phyloP scores from a whole-genome alignment of 2,797 vertebrate genomes.

The Diglossa cyanea region DNA sequence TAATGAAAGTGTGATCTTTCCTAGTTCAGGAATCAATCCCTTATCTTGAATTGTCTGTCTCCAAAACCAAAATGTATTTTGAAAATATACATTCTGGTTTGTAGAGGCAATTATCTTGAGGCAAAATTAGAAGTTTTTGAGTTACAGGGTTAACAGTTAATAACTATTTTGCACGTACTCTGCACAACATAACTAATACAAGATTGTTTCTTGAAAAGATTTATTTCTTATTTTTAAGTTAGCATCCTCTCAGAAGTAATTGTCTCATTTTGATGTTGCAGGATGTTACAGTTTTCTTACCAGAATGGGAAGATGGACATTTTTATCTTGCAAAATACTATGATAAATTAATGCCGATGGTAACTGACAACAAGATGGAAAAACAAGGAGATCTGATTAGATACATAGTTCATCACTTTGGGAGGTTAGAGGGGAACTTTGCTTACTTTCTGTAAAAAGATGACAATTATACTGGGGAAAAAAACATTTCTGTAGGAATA shows the following conservation, averaged over 20 bases:
- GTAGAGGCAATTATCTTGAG: neutral
- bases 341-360: conserved; percentile 97
- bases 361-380: conserved; percentile 98
- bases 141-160: neutral
- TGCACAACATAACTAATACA: neutral
- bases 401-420: conserved; percentile 94
- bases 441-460: neutral
- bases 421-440: conserved; percentile 81
- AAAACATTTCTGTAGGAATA: neutral
- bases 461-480: neutral
- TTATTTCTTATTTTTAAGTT: neutral
- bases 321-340: conserved; percentile 98
- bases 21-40: neutral
- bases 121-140: neutral
- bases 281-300: conserved; percentile 91
- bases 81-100: neutral
- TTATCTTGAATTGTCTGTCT: neutral
- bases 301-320: conserved; percentile 99
- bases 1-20: neutral
- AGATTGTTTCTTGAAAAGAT: neutral
- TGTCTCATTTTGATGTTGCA: conserved; percentile 49
- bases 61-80: neutral
- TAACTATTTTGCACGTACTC: accelerated
- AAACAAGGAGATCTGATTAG: conserved; percentile 95
- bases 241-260: neutral